A percentile compares a stretch with the other conserved stretches of the same genome.
phyloP scores from a whole-genome alignment of 1,140 invertebrate genomes.

The Oreohelix idahoensis region DNA sequence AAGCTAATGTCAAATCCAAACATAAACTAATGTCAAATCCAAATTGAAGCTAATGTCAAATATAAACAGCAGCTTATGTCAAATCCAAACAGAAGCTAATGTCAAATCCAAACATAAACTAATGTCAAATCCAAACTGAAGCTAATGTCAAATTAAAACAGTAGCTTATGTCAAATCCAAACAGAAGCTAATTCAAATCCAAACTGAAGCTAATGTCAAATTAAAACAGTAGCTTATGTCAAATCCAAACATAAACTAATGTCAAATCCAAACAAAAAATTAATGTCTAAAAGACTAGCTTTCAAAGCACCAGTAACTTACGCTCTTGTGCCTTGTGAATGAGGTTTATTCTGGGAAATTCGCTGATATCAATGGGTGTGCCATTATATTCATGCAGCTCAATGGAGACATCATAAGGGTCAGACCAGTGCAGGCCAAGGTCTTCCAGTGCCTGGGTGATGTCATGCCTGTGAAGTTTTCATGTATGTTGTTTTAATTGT shows the following conservation, averaged over 20 bases:
- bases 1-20: too few relatives aligned
- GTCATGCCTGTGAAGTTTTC: constrained; percentile 20
- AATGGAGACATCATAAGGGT: constrained; percentile 11
- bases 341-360: neutral
- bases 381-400: neutral
- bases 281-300: too few relatives aligned
- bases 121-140: too few relatives aligned
- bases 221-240: constrained; percentile 8
- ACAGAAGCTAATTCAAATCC: too few relatives aligned
- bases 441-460: constrained; percentile 8
- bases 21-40: too few relatives aligned
- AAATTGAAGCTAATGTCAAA: constrained; percentile 3
- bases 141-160: too few relatives aligned
- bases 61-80: constrained; percentile 6
- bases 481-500: too few relatives aligned
- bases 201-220: neutral
- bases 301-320: neutral
- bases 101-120: too few relatives aligned
- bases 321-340: constrained; percentile 9
- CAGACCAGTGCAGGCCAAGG: neutral
- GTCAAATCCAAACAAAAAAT: too few relatives aligned
- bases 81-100: too few relatives aligned
- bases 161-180: too few relatives aligned
- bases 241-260: too few relatives aligned
- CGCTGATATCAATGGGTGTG: neutral